Base-by-base conservation (phyloP, 2,113 vertebrate genomes). In the Marmota monax region DNA sequence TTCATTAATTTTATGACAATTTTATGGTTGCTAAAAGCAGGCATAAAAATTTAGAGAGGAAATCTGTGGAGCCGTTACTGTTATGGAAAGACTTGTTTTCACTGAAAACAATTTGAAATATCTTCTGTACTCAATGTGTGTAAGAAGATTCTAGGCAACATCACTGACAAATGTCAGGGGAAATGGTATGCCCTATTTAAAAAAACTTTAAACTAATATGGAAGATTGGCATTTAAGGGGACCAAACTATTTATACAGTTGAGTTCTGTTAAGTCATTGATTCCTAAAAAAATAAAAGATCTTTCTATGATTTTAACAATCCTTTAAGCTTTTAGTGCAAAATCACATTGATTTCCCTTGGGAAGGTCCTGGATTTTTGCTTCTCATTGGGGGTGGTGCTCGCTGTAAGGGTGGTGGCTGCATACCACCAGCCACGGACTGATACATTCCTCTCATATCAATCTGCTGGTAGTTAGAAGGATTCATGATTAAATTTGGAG, bases 401-500 rank as follows among this genome's bases (percentile, higher is more conserved):
- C 99, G 98, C 96, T 99, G 99, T 85, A 99, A 96, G 4, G 99
- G 99, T 0, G 99, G 99, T 22, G 98, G 98, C 95, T 99, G 98
- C 98, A 99, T 98, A 53, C 98, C 98, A 51, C 98, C 97, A 12
- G 98, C 98, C 80, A 99, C 98, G 96, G 99, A 99, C 98, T 99
- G 99, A 98, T 99, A 99, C 97, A 99, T 98, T 96, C 99, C 99
- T 98, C 99, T 99, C 98, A 99, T 99, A 96, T 99, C 99, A 98
- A 99, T 99, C 98, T 99, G 98, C 96, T 98, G 98, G 98, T 98
- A 99, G 98, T 97, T 98, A 97, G 98, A 98, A 98, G 99, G 98
- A 98, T 99, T 99, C 98, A 99, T 98, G 42, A 99, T 98, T 96
- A 99, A 96, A 97, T 98, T 98, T 9, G 98, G 98, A 95, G 98